Conservation (phyloP, 1,140 invertebrate genomes). For the Philotrypesis tridentata region DNA sequence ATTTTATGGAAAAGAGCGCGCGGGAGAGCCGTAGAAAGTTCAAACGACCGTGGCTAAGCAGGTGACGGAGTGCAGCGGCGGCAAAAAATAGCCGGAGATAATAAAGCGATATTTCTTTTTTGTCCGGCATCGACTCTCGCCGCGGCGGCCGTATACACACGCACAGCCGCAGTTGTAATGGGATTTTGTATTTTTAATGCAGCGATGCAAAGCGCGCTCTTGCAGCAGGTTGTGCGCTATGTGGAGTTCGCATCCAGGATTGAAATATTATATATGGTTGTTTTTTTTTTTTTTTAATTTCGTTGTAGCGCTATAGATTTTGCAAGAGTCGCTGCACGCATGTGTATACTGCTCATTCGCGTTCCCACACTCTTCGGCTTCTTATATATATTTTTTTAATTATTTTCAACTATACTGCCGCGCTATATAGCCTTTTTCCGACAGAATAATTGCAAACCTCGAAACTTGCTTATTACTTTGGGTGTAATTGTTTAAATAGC, state of each 20-base stretch:
- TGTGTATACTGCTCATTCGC: too few relatives aligned
- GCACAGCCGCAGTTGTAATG: too few relatives aligned
- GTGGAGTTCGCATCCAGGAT: neutral
- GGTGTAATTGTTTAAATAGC: neutral
- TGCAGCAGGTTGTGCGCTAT: too few relatives aligned
- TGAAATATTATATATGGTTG: too few relatives aligned
- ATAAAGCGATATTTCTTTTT: too few relatives aligned
- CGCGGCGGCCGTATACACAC: too few relatives aligned
- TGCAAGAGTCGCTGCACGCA: neutral
- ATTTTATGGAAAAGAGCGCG: slow-evolving; percentile 4
- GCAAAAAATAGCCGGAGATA: too few relatives aligned
- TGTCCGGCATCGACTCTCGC: too few relatives aligned
- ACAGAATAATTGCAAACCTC: neutral
- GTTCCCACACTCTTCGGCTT: neutral
- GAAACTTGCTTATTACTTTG: neutral
- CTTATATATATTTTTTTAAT: too few relatives aligned
- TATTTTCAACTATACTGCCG: neutral
- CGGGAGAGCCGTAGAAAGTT: neutral
- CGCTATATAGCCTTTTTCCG: neutral
- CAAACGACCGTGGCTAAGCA: neutral
- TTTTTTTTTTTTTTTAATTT: too few relatives aligned
- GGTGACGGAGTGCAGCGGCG: neutral
- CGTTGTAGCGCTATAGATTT: neutral
- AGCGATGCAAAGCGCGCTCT: too few relatives aligned
- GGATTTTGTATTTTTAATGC: too few relatives aligned